Evolutionary conservation across 2,888 invertebrate species (phyloP).

Genomic region (Herminia tarsipennalis): DNA sequence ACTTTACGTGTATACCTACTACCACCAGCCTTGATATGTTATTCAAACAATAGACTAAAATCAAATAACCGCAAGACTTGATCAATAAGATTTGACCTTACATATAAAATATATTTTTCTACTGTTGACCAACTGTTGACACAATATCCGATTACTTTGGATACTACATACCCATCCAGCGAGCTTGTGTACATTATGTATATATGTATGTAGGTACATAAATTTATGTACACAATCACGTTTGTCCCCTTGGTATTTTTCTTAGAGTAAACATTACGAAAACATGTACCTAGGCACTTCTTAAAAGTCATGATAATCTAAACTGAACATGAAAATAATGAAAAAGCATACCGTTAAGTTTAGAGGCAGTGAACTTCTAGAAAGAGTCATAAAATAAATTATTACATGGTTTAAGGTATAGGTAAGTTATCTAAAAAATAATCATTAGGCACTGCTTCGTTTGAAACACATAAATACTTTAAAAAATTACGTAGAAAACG

Average conservation of each 20-base stretch:
- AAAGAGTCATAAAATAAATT: too few species aligned
- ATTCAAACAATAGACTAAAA: constrained; percentile 83
- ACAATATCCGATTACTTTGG: constrained; percentile 50
- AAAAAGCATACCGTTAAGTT: too few species aligned
- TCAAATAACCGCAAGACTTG: constrained; percentile 77
- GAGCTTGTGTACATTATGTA: constrained; percentile 7
- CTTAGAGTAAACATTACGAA: constrained; percentile 3
- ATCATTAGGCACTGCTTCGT: too few species aligned
- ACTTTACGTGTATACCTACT: constrained; percentile 78
- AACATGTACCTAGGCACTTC: too few species aligned
- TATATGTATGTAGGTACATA: constrained; percentile 11
- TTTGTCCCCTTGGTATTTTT: constrained; percentile 12
- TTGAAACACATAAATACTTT: too few species aligned
- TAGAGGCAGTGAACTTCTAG: too few species aligned
- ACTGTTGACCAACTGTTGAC: constrained; percentile 57
- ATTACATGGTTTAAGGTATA: too few species aligned
- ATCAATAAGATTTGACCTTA: constrained; percentile 76
- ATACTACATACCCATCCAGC: constrained; percentile 24
- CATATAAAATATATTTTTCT: constrained; percentile 68
- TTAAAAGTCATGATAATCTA: too few species aligned
- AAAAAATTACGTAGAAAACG: too few species aligned
- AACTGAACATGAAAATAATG: too few species aligned
- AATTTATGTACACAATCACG: too few species aligned
- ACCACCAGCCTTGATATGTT: constrained; percentile 83
- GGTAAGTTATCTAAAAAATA: too few species aligned